These are phyloP conservation scores for Cyrtonyx montezumae DNA, from an alignment of 2,113 vertebrate species.

Conservation along the genomic window DNA sequence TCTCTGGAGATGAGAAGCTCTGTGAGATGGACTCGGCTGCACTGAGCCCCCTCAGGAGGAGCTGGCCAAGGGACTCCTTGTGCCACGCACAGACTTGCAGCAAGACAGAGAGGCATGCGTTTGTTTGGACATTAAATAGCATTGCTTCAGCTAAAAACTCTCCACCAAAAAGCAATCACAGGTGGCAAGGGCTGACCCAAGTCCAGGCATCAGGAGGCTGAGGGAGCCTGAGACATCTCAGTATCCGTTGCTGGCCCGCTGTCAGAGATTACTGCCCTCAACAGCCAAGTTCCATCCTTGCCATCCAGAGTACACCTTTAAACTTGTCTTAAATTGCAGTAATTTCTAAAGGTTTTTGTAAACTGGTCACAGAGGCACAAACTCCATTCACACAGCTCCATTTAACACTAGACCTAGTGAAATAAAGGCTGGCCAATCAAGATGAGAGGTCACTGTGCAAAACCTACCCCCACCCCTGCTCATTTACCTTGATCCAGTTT, in stretches of 20 bases:
- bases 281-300: rapidly evolving
- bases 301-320: neutral
- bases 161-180: neutral
- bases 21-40: neutral
- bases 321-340: neutral
- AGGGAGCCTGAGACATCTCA: neutral
- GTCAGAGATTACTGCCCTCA: neutral
- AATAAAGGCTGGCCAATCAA: neutral
- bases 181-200: neutral
- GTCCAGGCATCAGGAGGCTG: neutral
- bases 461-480: neutral
- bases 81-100: neutral
- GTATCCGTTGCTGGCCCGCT: rapidly evolving
- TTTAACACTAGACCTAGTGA: neutral
- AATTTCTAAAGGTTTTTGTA: neutral
- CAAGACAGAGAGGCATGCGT: neutral
- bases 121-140: neutral
- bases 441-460: neutral
- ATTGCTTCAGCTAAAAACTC: neutral
- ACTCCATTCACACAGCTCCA: neutral
- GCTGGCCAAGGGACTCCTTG: neutral
- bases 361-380: neutral
- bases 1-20: neutral
- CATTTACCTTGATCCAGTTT: neutral
- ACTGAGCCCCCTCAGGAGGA: neutral